Conservation (phyloP, 1,140 invertebrate genomes). For the Temnothorax longispinosus region DNA sequence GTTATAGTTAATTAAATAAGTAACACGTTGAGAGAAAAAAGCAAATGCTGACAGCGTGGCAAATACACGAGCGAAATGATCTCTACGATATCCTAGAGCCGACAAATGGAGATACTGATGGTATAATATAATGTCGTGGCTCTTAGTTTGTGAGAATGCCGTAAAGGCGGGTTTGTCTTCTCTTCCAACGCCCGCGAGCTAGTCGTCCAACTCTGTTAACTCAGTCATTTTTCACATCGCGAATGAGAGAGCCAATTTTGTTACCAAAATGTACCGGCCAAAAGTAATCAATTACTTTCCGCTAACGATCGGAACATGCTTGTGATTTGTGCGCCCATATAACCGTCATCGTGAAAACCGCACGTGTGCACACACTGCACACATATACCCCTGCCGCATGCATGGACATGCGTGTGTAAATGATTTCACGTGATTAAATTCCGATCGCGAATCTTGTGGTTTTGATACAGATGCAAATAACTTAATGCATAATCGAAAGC, state of each 20-base stretch:
- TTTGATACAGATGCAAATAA: constrained; percentile 35
- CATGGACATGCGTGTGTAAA: not conserved
- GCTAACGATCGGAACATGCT: constrained; percentile 45
- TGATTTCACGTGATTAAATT: constrained; percentile 54
- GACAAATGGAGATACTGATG: constrained; percentile 64
- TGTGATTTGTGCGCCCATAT: constrained; percentile 23
- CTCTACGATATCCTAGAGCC: not conserved
- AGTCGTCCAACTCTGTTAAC: constrained; percentile 72
- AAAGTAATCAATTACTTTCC: constrained; percentile 73
- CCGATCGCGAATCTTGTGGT: constrained; percentile 8
- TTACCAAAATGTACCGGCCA: constrained; percentile 67
- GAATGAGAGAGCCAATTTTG: constrained; percentile 69
- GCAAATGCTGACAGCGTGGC: constrained; percentile 20
- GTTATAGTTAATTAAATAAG: constrained; percentile 34
- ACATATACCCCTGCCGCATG: not conserved
- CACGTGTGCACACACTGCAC: not conserved
- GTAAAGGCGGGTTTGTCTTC: constrained; percentile 40
- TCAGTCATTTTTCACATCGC: constrained; percentile 63
- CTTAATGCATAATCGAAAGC: constrained; percentile 42
- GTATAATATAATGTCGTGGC: constrained; percentile 65
- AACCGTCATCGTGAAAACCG: constrained; percentile 37
- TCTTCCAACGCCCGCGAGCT: constrained; percentile 52
- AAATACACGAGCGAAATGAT: constrained; percentile 6
- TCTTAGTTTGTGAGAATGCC: constrained; percentile 57
- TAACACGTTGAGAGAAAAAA: not conserved